These are phyloP conservation scores for Trichogramma dendrolimi DNA, from an alignment of 2,888 invertebrate genomes.

Conservation along the genomic window DNA sequence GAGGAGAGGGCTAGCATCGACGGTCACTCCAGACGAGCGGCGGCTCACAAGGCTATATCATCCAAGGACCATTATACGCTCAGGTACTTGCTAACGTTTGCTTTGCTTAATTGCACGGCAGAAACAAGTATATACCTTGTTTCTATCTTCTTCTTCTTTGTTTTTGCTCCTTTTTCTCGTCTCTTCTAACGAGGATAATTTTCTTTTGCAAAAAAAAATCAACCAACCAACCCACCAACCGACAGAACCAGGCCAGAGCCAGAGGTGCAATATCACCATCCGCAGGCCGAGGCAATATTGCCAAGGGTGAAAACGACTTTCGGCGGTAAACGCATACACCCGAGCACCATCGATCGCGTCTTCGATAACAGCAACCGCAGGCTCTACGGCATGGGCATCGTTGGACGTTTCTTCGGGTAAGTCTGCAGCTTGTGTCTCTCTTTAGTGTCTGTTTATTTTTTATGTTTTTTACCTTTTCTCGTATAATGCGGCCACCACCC, in stretches of 20 bases:
- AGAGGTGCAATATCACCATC: neutral
- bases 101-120: no score
- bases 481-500: no score
- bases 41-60: slow-evolving; percentile 25
- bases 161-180: neutral
- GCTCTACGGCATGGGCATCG: slow-evolving; percentile 77
- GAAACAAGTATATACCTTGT: no score
- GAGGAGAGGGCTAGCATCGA: slow-evolving; percentile 42
- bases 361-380: slow-evolving; percentile 87
- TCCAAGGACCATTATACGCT: slow-evolving; percentile 49
- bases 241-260: slow-evolving; percentile 16
- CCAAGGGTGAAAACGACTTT: slow-evolving; percentile 40
- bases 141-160: neutral
- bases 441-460: neutral
- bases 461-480: neutral
- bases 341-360: slow-evolving; percentile 77
- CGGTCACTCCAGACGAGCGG: slow-evolving; percentile 28
- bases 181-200: neutral
- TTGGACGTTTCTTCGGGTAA: slow-evolving; percentile 74
- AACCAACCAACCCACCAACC: neutral
- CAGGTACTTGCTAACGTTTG: slow-evolving; percentile 35
- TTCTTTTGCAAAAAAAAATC: neutral
- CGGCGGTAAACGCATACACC: slow-evolving; percentile 70
- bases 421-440: slow-evolving; percentile 17
- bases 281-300: slow-evolving; percentile 36